phyloP scores from a whole-genome alignment of 2,113 vertebrate genomes.

The Pituophis catenifer region DNA sequence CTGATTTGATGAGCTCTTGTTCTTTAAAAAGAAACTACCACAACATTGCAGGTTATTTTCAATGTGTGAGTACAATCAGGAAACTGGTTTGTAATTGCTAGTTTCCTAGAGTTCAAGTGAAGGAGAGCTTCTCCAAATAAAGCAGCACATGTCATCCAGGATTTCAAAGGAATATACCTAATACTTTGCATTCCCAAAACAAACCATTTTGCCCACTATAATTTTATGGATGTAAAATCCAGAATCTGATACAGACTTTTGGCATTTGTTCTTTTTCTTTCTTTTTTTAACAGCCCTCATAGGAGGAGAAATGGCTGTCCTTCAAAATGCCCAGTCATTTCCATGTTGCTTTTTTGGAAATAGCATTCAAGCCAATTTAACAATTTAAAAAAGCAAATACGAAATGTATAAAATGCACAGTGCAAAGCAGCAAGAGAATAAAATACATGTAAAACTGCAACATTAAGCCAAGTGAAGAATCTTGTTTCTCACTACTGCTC shows the following conservation, averaged over 20 bases:
- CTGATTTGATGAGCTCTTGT: neutral
- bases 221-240: neutral
- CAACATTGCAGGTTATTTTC: neutral
- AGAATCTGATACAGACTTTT: neutral
- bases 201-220: neutral
- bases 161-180: neutral
- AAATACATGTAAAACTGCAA: neutral
- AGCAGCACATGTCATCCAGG: neutral
- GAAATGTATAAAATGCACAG: neutral
- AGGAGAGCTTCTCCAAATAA: neutral
- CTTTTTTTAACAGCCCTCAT: neutral
- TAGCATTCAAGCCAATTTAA: neutral
- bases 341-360: neutral
- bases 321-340: neutral
- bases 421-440: neutral
- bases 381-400: neutral
- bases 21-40: neutral
- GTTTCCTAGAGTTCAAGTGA: constrained; percentile 18
- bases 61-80: neutral
- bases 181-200: neutral
- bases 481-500: neutral
- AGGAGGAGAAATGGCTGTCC: neutral
- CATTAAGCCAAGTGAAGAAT: neutral
- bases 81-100: neutral
- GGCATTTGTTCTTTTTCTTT: neutral